These are phyloP conservation scores for Cepaea nemoralis DNA, from an alignment of 1,140 invertebrate species.

Conservation along the genomic window DNA sequence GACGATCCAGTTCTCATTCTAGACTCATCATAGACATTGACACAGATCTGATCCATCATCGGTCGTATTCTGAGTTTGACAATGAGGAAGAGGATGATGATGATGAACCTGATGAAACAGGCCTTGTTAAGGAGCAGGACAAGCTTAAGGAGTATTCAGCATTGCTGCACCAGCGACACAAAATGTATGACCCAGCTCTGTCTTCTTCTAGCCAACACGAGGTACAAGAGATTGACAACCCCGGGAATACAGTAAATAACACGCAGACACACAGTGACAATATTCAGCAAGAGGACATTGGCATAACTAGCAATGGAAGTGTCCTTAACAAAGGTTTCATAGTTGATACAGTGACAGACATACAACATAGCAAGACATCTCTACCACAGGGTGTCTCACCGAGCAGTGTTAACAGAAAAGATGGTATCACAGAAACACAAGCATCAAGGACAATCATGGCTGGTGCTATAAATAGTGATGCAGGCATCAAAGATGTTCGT, in stretches of 20 bases:
- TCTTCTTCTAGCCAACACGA: background rate
- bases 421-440: too few species aligned
- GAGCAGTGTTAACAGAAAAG: too few species aligned
- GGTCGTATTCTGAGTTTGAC: conserved; percentile 3
- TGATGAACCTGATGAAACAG: background rate
- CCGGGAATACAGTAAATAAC: background rate
- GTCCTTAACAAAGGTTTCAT: background rate
- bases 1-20: background rate
- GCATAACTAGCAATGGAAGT: background rate
- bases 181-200: conserved; percentile 6
- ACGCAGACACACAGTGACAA: background rate
- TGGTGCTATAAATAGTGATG: too few species aligned
- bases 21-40: conserved; percentile 14
- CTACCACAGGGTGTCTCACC: too few species aligned
- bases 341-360: background rate
- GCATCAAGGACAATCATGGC: too few species aligned
- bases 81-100: background rate
- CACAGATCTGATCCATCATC: conserved; percentile 21
- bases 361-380: background rate
- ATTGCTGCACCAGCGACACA: background rate
- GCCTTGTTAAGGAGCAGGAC: background rate
- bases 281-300: background rate
- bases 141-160: background rate
- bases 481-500: too few species aligned
- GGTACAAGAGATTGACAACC: background rate